A percentile compares a stretch with the other conserved stretches of the same genome.
Conservation (phyloP, 2,888 invertebrate genomes). For the Cataglyphis albicans region DNA sequence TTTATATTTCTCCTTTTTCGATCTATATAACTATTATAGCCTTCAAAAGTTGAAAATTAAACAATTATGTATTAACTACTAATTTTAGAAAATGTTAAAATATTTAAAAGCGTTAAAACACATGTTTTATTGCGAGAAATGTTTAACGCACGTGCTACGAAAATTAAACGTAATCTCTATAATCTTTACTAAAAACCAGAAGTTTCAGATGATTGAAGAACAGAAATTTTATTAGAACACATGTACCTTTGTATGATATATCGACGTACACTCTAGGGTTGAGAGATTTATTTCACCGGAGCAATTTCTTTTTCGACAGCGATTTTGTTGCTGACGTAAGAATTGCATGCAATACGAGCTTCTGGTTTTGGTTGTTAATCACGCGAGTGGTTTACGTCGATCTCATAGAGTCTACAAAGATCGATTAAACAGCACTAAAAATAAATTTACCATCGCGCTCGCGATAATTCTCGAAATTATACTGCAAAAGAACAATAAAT, state of each 20-base stretch:
- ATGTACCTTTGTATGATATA: not conserved
- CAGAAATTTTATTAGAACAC: not conserved
- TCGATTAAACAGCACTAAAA: not conserved
- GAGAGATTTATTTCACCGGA: conserved; percentile 6
- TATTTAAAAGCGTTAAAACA: not conserved
- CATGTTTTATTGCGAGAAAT: not conserved
- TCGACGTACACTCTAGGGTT: not conserved
- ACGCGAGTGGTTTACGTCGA: conserved; percentile 4
- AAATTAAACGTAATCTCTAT: not conserved
- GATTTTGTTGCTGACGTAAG: conserved; percentile 11
- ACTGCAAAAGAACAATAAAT: not conserved
- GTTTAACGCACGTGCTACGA: not conserved
- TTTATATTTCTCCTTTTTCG: not conserved
- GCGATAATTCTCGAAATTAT: not conserved
- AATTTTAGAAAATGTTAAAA: not conserved
- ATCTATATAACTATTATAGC: not conserved
- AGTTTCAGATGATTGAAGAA: not conserved
- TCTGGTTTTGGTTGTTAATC: conserved; percentile 19
- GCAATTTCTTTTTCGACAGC: not conserved
- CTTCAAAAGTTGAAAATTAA: not conserved
- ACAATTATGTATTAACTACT: not conserved
- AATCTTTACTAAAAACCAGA: not conserved
- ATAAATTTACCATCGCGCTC: not conserved
- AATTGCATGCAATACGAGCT: not conserved
- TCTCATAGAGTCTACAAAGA: not conserved